Evolutionary conservation across 2,113 vertebrate genomes (phyloP).

Genomic region (Puntigrus tetrazona): DNA sequence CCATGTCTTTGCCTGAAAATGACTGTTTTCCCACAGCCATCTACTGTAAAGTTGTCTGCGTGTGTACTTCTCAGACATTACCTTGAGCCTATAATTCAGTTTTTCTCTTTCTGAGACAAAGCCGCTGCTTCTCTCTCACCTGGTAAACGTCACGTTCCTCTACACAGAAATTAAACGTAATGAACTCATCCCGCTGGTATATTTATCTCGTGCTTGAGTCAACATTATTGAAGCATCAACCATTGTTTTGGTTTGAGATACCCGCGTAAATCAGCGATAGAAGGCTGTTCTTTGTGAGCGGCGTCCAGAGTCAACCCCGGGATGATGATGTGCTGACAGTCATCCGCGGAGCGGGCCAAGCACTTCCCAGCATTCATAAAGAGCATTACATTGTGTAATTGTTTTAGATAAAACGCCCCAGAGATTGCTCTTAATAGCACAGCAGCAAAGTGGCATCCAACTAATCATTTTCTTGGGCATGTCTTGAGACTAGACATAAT

Average conservation of each 20-base stretch:
- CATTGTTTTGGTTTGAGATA: conserved; percentile 24
- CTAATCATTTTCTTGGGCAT: background rate
- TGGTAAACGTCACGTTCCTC: background rate
- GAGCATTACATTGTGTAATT: conserved; percentile 1
- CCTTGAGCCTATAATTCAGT: conserved; percentile 26
- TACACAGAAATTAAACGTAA: background rate
- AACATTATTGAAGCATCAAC: conserved; percentile 23
- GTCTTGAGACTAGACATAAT: background rate
- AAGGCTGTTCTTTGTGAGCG: background rate
- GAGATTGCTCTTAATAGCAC: background rate
- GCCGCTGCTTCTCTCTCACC: conserved; percentile 24
- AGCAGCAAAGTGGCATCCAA: background rate
- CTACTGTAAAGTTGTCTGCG: conserved; percentile 30
- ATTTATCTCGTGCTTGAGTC: conserved; percentile 32
- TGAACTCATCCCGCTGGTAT: conserved; percentile 1
- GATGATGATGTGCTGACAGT: conserved; percentile 33
- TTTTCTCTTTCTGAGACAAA: background rate
- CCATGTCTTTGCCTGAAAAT: conserved; percentile 42
- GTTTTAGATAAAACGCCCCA: background rate
- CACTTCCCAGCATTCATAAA: conserved; percentile 35
- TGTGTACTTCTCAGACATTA: conserved; percentile 27
- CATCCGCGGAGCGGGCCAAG: background rate
- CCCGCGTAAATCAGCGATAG: conserved; percentile 1
- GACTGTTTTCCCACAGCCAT: conserved; percentile 37
- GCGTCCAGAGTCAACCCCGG: background rate